Base-by-base conservation (phyloP, 2,113 vertebrate species). In the Protomyctophum bolini region DNA sequence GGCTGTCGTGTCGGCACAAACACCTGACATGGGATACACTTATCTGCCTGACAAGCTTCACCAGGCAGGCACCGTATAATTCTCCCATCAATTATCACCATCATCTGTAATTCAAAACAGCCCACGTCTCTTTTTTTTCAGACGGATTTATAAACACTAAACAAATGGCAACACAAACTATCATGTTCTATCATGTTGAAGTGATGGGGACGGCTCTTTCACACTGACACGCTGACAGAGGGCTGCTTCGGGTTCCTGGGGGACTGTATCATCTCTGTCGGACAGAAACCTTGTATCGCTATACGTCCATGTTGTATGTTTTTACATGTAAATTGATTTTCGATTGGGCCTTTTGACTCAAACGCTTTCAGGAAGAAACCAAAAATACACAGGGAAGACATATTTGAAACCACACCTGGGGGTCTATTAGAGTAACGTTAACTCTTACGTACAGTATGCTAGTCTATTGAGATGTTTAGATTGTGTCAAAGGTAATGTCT, bases 1-100 rank as follows among this genome's bases (percentile, higher is more conserved):
- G 77, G 79, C 79, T 66, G 76, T 2, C 28, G 58, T 67, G 66
- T 68, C n/a, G 10, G 51, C 54, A 74, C 73, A 86, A 81, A 84
- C 73, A 74, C 60, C 70, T 88, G 86, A 87, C 83, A 83, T 62
- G 48, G 71, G 77, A 83, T 74, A 71, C 65, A 87, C 81, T 86
- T 81, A 83, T 56, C 58, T 52, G 69, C 52, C 72, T 65, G 71
- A 87, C 85, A 81, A 85, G 72, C 77, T 71, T 60, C 33, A 4
- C 33, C 33, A 41, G 68, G 59, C 52, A 77, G 77, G 80, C 79
- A 41, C 21, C 8, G 15, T 77, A 70, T 81, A 70, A 83, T 87
- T 80, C 83, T 59, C 77, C 70, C 71, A 77, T 84, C 80, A 86
- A 83, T 82, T 77, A 83, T 66, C 57, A 33, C 46, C 63, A 58